Evolutionary conservation across 2,888 invertebrate genomes (phyloP).

Genomic region (Plutella xylostella): DNA sequence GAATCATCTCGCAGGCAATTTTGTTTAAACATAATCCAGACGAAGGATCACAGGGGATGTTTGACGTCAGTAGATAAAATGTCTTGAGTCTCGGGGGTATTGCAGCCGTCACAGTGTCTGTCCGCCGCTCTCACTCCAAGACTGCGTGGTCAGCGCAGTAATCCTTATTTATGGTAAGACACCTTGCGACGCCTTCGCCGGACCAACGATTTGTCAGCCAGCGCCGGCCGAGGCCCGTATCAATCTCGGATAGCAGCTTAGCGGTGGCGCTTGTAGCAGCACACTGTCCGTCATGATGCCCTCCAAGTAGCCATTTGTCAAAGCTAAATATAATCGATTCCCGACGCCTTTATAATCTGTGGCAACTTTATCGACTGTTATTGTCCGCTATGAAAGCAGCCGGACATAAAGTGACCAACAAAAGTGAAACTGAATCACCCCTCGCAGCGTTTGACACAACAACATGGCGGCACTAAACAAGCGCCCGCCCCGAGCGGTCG

Average conservation of each 20-base stretch:
- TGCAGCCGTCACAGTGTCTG: slow-evolving; percentile 37
- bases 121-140: slow-evolving; percentile 20
- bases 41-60: slow-evolving; percentile 23
- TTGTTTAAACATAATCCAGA: neutral
- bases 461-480: slow-evolving; percentile 38
- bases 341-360: slow-evolving; percentile 33
- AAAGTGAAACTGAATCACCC: slow-evolving; percentile 58
- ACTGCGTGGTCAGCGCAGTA: slow-evolving; percentile 57
- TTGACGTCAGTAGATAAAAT: slow-evolving; percentile 33
- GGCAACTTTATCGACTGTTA: slow-evolving; percentile 37
- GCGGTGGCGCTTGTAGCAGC: slow-evolving; percentile 7
- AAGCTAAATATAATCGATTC: slow-evolving; percentile 29
- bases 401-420: slow-evolving; percentile 52
- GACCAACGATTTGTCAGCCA: slow-evolving; percentile 61
- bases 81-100: slow-evolving; percentile 28
- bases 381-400: slow-evolving; percentile 33
- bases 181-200: slow-evolving; percentile 55
- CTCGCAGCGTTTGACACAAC: slow-evolving; percentile 32
- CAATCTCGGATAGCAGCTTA: slow-evolving; percentile 39
- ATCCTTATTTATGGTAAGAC: slow-evolving; percentile 71
- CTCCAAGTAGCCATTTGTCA: slow-evolving; percentile 27
- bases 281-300: too few relatives aligned
- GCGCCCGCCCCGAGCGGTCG: slow-evolving; percentile 34
- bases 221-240: slow-evolving; percentile 40
- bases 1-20: neutral